Base-by-base conservation (phyloP, 1,140 invertebrate species). In the Zaprionus nigranus region DNA sequence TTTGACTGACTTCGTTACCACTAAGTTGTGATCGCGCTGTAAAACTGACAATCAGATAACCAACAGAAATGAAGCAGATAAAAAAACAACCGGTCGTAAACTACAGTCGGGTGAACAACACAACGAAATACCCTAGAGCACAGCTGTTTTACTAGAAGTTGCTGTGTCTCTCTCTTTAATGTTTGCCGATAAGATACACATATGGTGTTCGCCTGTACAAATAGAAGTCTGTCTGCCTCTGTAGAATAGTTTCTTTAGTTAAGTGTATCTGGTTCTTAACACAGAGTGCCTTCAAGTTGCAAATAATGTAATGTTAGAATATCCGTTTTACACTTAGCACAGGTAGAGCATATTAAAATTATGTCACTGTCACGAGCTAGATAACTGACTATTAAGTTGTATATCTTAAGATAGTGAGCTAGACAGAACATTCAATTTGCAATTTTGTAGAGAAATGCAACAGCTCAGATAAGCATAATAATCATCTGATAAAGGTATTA, bases 41-140 rank as follows among this genome's bases (percentile, higher is more conserved):
- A 90, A 90, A 90, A 87, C 71, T 87, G 85, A 90, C 84, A 84
- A 90, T 87, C 65, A 66, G 81, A 75, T 72, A 64, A 73, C 36
- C 26, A 56, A 28, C 46, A 34, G 51, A 40, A 58, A 56, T 17
- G 20, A 17, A 24, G n/a, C 11, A 59, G 9, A 74, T 46, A 74
- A 51, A 72, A 72, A 63, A 49, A 24, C 11, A 56, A 57, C 11
- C n/a, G 9, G 13, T 3, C 6, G n/a, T 51, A 51, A 49, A 49
- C 20, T 22, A 13, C 20, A 4, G 5, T 2, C 13, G 15, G 40
- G 40, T 43, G 40, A 2, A 17, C 40, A 46, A 3, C 2, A 17
- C 7, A 17, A n/a, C 11, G 3, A 24, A 51, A 51, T 51, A 51
- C 46, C 46, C 46, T 51, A 20, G 17, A 24, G 30, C 9, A 34